Conservation (phyloP, 2,113 vertebrate species). For the Saimiri boliviensis region DNA sequence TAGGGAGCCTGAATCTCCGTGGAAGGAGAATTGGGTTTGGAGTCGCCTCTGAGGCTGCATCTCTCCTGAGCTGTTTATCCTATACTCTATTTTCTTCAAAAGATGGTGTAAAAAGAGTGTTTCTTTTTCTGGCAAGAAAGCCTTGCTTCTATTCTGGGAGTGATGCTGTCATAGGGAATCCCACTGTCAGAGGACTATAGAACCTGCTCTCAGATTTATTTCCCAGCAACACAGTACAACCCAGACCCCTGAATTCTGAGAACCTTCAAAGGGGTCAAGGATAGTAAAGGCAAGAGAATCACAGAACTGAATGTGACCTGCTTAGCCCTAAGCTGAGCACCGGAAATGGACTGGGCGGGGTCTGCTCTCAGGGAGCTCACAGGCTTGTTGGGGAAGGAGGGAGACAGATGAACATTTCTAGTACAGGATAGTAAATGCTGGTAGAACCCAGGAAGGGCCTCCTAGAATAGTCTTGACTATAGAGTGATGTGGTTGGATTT, state of each 20-base stretch:
- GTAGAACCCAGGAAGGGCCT: constrained; percentile 7
- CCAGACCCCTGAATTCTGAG: neutral
- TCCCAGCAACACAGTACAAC: neutral
- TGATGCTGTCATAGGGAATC: constrained; percentile 57
- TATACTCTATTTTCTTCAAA: constrained; percentile 52
- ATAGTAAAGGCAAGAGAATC: constrained; percentile 2
- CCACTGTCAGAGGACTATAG: constrained; percentile 27
- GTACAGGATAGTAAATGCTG: neutral
- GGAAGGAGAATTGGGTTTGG: neutral
- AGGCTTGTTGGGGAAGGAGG: neutral
- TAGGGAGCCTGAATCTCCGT: neutral
- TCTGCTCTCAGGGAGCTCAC: neutral
- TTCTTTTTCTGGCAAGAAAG: constrained; percentile 69
- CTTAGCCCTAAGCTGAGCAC: neutral
- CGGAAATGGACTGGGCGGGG: neutral
- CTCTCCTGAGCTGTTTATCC: constrained; percentile 22
- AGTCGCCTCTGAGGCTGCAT: neutral
- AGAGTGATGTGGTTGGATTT: neutral
- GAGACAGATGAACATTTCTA: neutral
- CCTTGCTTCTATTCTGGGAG: constrained; percentile 61
- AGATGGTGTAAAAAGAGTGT: constrained; percentile 53
- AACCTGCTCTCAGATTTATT: constrained; percentile 45
- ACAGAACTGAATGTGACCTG: neutral
- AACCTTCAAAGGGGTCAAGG: neutral
- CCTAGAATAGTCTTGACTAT: neutral